Evolutionary conservation across 2,113 vertebrate species (phyloP), one percentile per base, ranked within the genome.

Genomic region (Arvicanthis niloticus): DNA sequence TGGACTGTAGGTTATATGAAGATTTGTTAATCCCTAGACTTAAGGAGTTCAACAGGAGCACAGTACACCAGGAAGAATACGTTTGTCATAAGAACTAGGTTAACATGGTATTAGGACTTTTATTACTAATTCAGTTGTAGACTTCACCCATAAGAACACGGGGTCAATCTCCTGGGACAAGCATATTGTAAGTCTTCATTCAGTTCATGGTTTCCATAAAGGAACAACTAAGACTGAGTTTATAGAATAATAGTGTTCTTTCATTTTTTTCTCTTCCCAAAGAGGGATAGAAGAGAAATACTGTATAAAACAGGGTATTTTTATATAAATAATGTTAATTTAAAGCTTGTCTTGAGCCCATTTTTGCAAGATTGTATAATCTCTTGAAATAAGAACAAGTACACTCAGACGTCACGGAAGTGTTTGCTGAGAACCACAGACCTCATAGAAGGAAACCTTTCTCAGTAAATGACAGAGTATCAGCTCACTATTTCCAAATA

Each of bases 311-410:
- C 0, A 72, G 10, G 9, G 9, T 42, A 51, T 72, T 3, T 19
- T 62, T 84, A 48, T 67, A 84, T 77, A 93, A 91, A 48, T 87
- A 88, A 81, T 26, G 40, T 76, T 88, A 85, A 89, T 70, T 89
- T 91, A 86, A 80, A 86, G 42, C 24, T 91, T 56, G 21, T 42
- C 91, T 93, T 87, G 53, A 93, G 72, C 16, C 1, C n/a, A 91
- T 65, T 91, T 60, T 87, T 96, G 24, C 56, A 94, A 13, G 16
- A 68, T 26, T 88, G 3, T 22, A 9, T 75, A 77, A 93, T 56
- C n/a, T 62, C 12, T 58, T 70, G 37, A 84, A 87, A n/a, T 82
- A 93, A 93, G 0, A 96, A 37, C 3, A 93, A 94, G 12, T 67
- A 17, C 7, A 70, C 58, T 90, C 42, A 81, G 40, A 92, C 67